Percentiles rank a stretch among this genome's conserved stretches.
phyloP scores from a whole-genome alignment of 1,140 invertebrate species.

The Pogonognathellus flavescens region DNA sequence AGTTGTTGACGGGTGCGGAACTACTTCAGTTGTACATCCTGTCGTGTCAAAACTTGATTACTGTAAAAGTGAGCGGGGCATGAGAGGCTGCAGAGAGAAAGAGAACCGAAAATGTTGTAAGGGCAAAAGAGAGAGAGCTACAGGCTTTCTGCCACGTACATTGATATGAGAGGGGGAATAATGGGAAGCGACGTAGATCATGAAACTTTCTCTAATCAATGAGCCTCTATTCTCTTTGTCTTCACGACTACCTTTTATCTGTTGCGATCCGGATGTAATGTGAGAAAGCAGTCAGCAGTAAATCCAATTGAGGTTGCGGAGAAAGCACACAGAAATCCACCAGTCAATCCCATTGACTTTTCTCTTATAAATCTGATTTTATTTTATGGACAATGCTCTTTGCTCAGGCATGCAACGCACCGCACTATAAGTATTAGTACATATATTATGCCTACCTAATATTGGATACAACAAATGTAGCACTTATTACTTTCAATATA shows the following conservation, averaged over 20 bases:
- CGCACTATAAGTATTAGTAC: not conserved
- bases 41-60: constrained; percentile 46
- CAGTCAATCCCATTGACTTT: constrained; percentile 48
- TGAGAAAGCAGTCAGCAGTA: constrained; percentile 47
- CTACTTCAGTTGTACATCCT: constrained; percentile 11
- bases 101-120: not conserved
- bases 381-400: constrained; percentile 44
- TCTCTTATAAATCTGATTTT: constrained; percentile 45
- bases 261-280: constrained; percentile 40
- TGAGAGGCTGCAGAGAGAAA: not conserved
- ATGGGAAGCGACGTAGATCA: constrained; percentile 43
- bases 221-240: constrained; percentile 46
- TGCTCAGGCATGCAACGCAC: not conserved
- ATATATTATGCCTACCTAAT: not conserved
- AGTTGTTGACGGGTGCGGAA: constrained; percentile 11
- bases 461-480: not conserved
- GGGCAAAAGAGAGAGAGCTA: not conserved
- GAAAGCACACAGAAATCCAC: constrained; percentile 38
- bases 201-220: constrained; percentile 47
- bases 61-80: constrained; percentile 10
- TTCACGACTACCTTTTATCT: constrained; percentile 36
- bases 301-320: constrained; percentile 44
- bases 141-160: not conserved
- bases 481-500: too few relatives aligned
- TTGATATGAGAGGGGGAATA: constrained; percentile 32